phyloP scores from a whole-genome alignment of 2,113 vertebrate genomes.

The Perca schrenkii region DNA sequence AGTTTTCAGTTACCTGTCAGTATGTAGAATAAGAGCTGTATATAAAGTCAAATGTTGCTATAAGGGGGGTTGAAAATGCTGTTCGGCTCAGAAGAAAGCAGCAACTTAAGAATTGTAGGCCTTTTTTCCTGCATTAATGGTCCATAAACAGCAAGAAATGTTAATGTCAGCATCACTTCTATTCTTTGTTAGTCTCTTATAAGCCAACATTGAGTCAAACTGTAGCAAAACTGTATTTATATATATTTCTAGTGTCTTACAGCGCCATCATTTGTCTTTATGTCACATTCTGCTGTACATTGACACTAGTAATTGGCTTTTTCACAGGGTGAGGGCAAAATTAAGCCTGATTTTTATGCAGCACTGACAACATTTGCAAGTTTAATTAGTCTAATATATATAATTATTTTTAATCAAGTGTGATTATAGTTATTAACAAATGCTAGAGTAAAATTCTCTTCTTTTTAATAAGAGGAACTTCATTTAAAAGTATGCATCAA shows the following conservation, averaged over 20 bases:
- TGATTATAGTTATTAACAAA: constrained; percentile 51
- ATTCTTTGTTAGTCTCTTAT: not conserved
- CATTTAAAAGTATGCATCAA: constrained; percentile 27
- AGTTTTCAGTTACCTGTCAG: constrained; percentile 43
- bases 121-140: constrained; percentile 9
- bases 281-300: not conserved
- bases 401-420: constrained; percentile 36
- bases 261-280: not conserved
- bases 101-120: too few relatives aligned
- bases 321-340: not conserved
- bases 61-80: not conserved
- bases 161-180: not conserved
- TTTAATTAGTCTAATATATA: constrained; percentile 41
- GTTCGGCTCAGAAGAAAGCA: not conserved
- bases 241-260: not conserved
- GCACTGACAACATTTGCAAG: constrained; percentile 35
- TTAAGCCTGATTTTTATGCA: not conserved
- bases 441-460: not conserved
- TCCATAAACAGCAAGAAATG: not conserved
- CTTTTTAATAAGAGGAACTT: constrained; percentile 32
- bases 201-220: not conserved
- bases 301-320: constrained; percentile 26
- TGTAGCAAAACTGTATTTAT: not conserved
- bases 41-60: constrained; percentile 18
- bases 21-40: constrained; percentile 38